Evolutionary conservation across 2,113 vertebrate species (phyloP).

Genomic region (Elephantulus edwardii): DNA sequence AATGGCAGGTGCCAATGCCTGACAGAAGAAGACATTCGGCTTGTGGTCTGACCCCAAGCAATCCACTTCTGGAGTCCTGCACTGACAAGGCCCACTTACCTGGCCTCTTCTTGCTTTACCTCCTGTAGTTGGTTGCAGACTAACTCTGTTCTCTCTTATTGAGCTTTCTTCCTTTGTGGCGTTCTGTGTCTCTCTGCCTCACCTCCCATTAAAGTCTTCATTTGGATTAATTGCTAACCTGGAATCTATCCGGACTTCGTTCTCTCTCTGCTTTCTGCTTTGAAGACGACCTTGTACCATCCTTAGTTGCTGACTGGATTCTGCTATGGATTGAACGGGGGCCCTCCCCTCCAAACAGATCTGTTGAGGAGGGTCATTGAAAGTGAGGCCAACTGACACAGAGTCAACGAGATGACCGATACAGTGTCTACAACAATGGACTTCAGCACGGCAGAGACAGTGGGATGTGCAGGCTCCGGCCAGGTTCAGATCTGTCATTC

Average conservation of each 20-base stretch:
- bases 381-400: too few species aligned
- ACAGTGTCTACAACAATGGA: too few species aligned
- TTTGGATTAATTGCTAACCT: background rate
- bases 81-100: background rate
- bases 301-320: background rate
- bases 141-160: background rate
- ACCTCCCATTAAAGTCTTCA: background rate
- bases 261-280: background rate
- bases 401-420: too few species aligned
- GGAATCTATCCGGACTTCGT: background rate
- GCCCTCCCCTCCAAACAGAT: background rate
- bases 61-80: background rate
- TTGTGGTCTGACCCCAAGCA: background rate
- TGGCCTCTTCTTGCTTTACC: background rate
- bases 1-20: background rate
- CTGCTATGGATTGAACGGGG: background rate
- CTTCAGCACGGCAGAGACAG: too few species aligned
- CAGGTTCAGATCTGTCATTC: too few species aligned
- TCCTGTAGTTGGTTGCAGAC: background rate
- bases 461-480: too few species aligned
- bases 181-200: background rate
- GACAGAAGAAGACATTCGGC: background rate
- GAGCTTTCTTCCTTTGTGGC: background rate
- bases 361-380: too few species aligned
- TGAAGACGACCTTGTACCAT: background rate